Evolutionary conservation across 2,888 invertebrate genomes (phyloP).

Genomic region (Dorcus parallelipipedus): DNA sequence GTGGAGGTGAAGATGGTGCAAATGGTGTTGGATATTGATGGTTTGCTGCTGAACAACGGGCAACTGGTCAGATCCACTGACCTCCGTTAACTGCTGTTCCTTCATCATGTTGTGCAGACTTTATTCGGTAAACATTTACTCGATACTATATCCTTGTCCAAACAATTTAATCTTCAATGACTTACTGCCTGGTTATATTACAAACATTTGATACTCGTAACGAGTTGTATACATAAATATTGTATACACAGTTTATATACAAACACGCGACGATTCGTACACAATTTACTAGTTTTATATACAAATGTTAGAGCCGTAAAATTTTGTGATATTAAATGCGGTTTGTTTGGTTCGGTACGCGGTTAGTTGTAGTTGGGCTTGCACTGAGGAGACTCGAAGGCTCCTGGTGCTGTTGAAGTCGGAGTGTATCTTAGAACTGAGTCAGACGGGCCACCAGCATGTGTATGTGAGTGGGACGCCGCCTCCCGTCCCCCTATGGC

Average conservation of each 20-base stretch:
- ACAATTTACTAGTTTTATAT: conserved; percentile 48
- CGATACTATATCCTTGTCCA: conserved; percentile 33
- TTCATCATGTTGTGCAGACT: conserved; percentile 41
- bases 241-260: conserved; percentile 46
- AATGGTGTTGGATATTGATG: conserved; percentile 45
- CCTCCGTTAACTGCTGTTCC: conserved; percentile 46
- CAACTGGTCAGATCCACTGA: conserved; percentile 41
- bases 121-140: conserved; percentile 47
- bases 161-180: conserved; percentile 47
- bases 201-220: conserved; percentile 49
- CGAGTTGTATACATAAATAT: conserved; percentile 47
- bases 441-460: conserved; percentile 33
- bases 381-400: conserved; percentile 18
- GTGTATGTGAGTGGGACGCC: conserved; percentile 33
- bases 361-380: conserved; percentile 18
- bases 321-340: conserved; percentile 27
- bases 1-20: conserved; percentile 48
- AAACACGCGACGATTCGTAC: conserved; percentile 45
- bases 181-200: conserved; percentile 41
- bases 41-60: conserved; percentile 40
- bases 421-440: conserved; percentile 25
- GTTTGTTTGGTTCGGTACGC: conserved; percentile 17
- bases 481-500: conserved; percentile 19
- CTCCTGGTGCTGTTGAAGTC: conserved; percentile 15
- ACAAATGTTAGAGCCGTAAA: conserved; percentile 32